Conservation (phyloP, 2,888 invertebrate genomes). For the Taphrorychus bicolor region DNA sequence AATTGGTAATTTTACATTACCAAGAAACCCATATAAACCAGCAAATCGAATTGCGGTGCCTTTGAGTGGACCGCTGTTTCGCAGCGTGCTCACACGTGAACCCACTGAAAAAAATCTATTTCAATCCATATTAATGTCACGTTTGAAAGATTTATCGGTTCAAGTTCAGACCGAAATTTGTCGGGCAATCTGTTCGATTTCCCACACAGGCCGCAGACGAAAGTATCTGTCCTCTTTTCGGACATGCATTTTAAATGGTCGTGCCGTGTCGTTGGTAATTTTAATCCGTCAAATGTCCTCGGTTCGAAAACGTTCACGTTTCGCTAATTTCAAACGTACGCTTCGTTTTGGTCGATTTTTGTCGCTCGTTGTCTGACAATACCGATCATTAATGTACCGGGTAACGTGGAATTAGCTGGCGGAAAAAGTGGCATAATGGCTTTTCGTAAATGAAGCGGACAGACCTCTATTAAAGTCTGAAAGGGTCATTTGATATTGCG, state of each 20-base stretch:
- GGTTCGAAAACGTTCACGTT: background rate
- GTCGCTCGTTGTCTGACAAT: background rate
- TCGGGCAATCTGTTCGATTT: background rate
- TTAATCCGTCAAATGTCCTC: background rate
- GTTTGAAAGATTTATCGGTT: no score
- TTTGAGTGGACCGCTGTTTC: background rate
- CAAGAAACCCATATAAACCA: background rate
- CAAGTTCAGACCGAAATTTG: no score
- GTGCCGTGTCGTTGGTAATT: background rate
- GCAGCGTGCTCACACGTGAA: no score
- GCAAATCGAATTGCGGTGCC: background rate
- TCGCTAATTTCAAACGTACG: background rate
- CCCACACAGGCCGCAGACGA: background rate
- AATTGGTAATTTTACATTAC: background rate
- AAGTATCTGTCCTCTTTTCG: background rate
- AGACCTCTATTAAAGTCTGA: no score
- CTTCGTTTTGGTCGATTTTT: background rate
- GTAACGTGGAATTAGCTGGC: background rate
- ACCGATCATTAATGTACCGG: background rate
- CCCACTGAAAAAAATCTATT: background rate
- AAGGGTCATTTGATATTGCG: no score
- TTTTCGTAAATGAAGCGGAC: no score
- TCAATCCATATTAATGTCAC: background rate
- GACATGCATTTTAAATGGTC: background rate
- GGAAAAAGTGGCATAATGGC: background rate